Evolutionary conservation across 2,113 vertebrate genomes (phyloP), one percentile per base, ranked within the genome.

Genomic region (Odontophorus gujanensis): DNA sequence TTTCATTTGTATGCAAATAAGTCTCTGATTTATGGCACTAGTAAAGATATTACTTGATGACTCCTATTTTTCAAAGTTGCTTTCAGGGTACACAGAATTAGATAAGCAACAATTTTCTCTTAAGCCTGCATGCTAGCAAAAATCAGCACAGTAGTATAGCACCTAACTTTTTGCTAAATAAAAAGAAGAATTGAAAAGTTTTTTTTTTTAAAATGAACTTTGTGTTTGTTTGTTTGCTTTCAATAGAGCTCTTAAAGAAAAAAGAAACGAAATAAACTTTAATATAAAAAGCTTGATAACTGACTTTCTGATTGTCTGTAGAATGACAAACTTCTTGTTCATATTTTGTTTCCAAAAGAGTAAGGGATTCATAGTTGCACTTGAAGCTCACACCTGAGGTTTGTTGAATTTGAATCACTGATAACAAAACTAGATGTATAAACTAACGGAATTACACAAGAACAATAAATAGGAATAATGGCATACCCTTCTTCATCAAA

Each of bases 1-100:
- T 97, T 95, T 94, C 89, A 95, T 97, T 92, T 95, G 85, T 90
- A 94, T 95, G 95, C 73, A 96, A 95, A 96, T 95, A 91, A 78
- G 65, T 42, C 57, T 81, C 79, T 96, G 93, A 95, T 95, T 95
- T 95, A 96, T 92, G 76, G 82, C 68, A 78, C 57, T 43, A n/a
- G 65, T 74, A 87, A 88, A 95, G 79, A 83, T 92, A 95, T 91
- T 81, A 77, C 57, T 81, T 85, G 85, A 78, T 48, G 75, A 71
- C 59, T 91, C 51, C 47, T 92, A 74, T 83, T 95, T 95, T 92
- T 95, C 89, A 91, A 90, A 94, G 85, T 53, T 85, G 79, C 43
- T 96, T 96, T 87, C 79, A 69, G 79, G 76, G 47, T 81, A 88
- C 87, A 34, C 86, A 83, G 84, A 94, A 90, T 90, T 81, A 92